Evolutionary conservation across 1,140 invertebrate genomes (phyloP), one percentile per base, ranked within the genome.

Genomic region (Acromyrmex heyeri): DNA sequence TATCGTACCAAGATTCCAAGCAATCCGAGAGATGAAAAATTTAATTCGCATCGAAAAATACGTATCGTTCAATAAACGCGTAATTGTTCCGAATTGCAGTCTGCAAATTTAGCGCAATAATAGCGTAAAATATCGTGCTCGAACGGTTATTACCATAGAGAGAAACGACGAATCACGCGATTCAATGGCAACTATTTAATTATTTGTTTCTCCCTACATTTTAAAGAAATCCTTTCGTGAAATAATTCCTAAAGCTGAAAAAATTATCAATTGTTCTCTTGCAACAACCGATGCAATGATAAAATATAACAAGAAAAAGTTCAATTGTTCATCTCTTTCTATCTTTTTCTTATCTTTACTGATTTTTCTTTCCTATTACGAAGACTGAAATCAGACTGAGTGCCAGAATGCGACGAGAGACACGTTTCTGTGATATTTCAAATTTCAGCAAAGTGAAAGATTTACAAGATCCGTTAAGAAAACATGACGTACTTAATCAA

Each of bases 231-330:
- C 38, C 27, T 69, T 27, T 10, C n/a, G 18, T 44, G 38, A 44
- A 44, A 44, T 44, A 44, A 86, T 86, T 86, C 21, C 12, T 34
- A 70, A 70, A 21, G 6, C 44, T 81, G 16, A 16, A 10, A 79
- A 70, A 86, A 86, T 86, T 67, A 86, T 86, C 38, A 81, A 81
- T 50, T 81, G n/a, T 38, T 55, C 44, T 38, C 24, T 18, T 50
- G 12, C 50, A 38, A 67, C n/a, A 24, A 7, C 38, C 44, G 21
- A 85, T 30, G 57, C n/a, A 18, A 0, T 48, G 8, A 6, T 0
- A 67, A 70, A n/a, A 53, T 38, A 38, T 7, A 7, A 38, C 34
- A 38, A 38, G 34, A 70, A 4, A 77, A 61, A 50, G 7, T 48
- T 81, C 50, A 44, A 69, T 53, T 30, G 10, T 78, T 24, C 21